Percentiles rank a stretch among this genome's conserved stretches.
Conservation (phyloP, 2,888 invertebrate species). For the Apoda limacodes region DNA sequence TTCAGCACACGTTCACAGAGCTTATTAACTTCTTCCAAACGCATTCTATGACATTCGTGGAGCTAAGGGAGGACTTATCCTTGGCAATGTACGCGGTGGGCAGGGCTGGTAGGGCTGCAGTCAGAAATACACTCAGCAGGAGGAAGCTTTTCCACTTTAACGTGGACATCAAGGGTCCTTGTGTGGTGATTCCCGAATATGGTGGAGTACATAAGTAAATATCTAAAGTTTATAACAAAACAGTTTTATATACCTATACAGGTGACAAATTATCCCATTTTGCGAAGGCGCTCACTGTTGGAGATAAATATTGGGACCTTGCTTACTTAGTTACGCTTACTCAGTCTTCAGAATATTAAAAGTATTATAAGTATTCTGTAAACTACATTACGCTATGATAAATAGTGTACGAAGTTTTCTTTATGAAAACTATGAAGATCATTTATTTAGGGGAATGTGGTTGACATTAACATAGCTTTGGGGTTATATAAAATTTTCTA, state of each 20-base stretch:
- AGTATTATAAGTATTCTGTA: too few relatives aligned
- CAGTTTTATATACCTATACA: too few relatives aligned
- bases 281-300: too few relatives aligned
- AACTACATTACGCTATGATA: too few relatives aligned
- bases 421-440: background rate
- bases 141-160: conserved; percentile 76
- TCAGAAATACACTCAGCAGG: conserved; percentile 38
- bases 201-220: conserved; percentile 78
- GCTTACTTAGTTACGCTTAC: too few relatives aligned
- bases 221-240: too few relatives aligned
- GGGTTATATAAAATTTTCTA: background rate
- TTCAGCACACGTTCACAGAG: conserved; percentile 78
- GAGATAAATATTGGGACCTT: too few relatives aligned
- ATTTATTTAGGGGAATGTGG: too few relatives aligned
- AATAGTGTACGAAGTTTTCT: background rate
- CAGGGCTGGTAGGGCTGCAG: conserved; percentile 45
- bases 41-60: conserved; percentile 54
- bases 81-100: conserved; percentile 37
- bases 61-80: conserved; percentile 38
- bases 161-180: conserved; percentile 81
- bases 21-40: conserved; percentile 77
- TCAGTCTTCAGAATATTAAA: too few relatives aligned
- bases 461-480: too few relatives aligned
- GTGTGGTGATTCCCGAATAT: conserved; percentile 80
- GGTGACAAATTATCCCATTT: too few relatives aligned